Base-by-base conservation (phyloP, 2,888 invertebrate species). In the Harpalus rufipes region DNA sequence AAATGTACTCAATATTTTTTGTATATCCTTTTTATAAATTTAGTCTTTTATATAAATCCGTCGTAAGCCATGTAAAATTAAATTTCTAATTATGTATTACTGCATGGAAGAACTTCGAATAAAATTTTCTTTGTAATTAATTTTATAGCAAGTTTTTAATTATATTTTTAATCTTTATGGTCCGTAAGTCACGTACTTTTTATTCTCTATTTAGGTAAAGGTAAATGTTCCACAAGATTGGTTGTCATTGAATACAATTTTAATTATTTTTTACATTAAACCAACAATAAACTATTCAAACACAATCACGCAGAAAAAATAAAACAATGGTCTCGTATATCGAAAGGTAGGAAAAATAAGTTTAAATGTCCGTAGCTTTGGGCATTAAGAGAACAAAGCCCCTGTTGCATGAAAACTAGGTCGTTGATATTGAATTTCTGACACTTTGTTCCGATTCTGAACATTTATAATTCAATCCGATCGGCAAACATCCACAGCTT, bases 391-490 rank as follows among this genome's bases (percentile, higher is more conserved):
- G 72, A 74, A 74, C 72, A 74, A 74, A 74, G 12, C 72, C 32
- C 16, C 10, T 39, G 68, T 68, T 39, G 32, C 44, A 68, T n/a
- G 39, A 68, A 68, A 74, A 74, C 44, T 74, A 44, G 72, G 72
- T 74, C 72, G 72, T 74, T 74, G 72, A 16, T 74, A 74, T 74
- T 16, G 72, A 18, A 74, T 74, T 74, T 74, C 72, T 74, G 72
- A 74, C 72, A 74, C 44, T 18, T 68, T 74, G 72, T 44, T 74
- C 72, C 72, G 44, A 44, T 74, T 74, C 18, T 12, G 44, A 74
- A 16, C 72, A 74, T 74, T 74, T 74, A 74, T 44, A 44, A 44
- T 74, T 74, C 41, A 74, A 74, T 74, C 44, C 72, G 44, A 7
- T 16, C 10, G 41, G 41, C 44, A 74, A 74, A 74, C 72, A 74